Percentiles rank a stretch among this genome's conserved stretches.
These are phyloP conservation scores for Drosophila anomalipes DNA, from an alignment of 2,888 invertebrate species.

Conservation along the genomic window DNA sequence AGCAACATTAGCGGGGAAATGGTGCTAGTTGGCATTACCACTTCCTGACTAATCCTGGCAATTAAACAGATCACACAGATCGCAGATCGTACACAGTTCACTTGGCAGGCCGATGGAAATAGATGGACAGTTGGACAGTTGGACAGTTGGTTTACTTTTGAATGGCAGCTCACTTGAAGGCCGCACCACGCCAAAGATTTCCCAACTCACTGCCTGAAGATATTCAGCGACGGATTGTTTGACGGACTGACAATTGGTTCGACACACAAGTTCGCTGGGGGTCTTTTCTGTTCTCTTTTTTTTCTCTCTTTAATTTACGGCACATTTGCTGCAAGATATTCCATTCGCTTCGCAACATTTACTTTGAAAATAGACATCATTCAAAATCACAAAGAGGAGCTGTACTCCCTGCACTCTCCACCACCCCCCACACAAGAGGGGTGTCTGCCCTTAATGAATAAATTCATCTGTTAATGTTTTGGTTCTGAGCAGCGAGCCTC, in stretches of 20 bases:
- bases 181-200: conserved; percentile 18
- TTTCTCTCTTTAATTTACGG: conserved; percentile 57
- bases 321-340: conserved; percentile 69
- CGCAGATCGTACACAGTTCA: conserved; percentile 40
- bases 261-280: conserved; percentile 63
- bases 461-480: conserved; percentile 58
- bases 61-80: conserved; percentile 63
- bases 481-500: conserved; percentile 25
- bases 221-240: conserved; percentile 15
- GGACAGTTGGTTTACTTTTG: conserved; percentile 18
- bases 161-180: conserved; percentile 56
- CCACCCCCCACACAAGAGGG: too few species aligned
- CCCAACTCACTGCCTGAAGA: conserved; percentile 33
- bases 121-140: conserved; percentile 38
- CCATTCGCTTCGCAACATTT: conserved; percentile 71
- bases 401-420: neutral
- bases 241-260: conserved; percentile 6
- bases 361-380: conserved; percentile 75
- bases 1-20: neutral
- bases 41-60: conserved; percentile 76
- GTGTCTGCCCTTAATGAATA: conserved; percentile 22
- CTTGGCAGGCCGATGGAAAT: conserved; percentile 40
- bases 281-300: conserved; percentile 38
- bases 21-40: conserved; percentile 23
- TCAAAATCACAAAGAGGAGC: conserved; percentile 36